phyloP scores from a whole-genome alignment of 2,797 vertebrate genomes.

The Notamacropus eugenii region DNA sequence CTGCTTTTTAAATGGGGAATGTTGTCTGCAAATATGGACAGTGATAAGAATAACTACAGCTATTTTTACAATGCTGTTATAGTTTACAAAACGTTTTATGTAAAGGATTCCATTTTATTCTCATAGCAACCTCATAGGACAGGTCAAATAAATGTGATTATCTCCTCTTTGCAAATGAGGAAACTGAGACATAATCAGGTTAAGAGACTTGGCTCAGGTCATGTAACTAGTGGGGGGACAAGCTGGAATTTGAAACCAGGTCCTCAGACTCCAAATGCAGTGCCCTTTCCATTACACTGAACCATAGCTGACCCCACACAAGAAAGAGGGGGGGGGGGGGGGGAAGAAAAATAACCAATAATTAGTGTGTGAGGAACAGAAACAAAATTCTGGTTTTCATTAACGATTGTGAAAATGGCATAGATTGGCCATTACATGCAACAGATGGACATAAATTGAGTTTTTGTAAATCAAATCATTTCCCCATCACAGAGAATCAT shows the following conservation, averaged over 20 bases:
- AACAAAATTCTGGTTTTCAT: conserved; percentile 62
- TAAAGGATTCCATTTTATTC: not conserved
- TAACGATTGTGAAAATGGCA: conserved; percentile 10
- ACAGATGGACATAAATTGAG: conserved; percentile 36
- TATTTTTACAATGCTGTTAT: not conserved
- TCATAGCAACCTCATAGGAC: not conserved
- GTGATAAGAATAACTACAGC: conserved; percentile 60
- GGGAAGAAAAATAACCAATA: conserved; percentile 12
- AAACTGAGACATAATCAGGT: not conserved
- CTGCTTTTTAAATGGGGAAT: conserved; percentile 74
- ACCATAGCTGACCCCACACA: not conserved
- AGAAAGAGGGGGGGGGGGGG: not conserved
- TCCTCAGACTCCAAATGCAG: not conserved
- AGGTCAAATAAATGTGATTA: not conserved
- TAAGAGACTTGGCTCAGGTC: not conserved
- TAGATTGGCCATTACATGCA: conserved; percentile 26
- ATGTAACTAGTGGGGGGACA: not conserved
- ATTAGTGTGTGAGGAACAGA: conserved; percentile 3
- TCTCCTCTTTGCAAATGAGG: not conserved
- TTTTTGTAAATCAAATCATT: conserved; percentile 46
- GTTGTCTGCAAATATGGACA: conserved; percentile 68
- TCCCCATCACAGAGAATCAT: conserved; percentile 47
- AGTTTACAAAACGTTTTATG: not conserved
- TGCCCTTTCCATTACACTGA: not conserved
- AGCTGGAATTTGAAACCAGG: not conserved